Percentiles rank a stretch among this genome's conserved stretches.
phyloP scores from a whole-genome alignment of 1,140 invertebrate genomes.

The Tetraneura akinire region DNA sequence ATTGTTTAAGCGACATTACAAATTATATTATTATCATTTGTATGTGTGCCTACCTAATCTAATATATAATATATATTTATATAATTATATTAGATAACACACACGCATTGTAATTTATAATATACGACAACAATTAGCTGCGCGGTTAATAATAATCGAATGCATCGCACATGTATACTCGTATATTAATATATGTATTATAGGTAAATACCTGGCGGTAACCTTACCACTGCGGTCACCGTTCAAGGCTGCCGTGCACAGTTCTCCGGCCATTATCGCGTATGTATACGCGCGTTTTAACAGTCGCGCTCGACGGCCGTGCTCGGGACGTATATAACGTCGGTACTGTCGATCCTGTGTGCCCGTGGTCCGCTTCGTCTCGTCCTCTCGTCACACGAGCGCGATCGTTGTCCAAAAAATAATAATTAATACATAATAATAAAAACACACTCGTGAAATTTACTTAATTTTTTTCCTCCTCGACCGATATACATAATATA shows the following conservation, averaged over 20 bases:
- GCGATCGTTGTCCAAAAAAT: not conserved
- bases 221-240: constrained; percentile 4
- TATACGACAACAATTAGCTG: not conserved
- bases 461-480: too few relatives aligned
- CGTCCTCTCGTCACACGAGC: constrained; percentile 37
- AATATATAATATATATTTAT: too few relatives aligned
- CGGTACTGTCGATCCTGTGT: constrained; percentile 21
- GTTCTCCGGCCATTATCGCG: constrained; percentile 26
- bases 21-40: too few relatives aligned
- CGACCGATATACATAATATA: not conserved
- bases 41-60: too few relatives aligned
- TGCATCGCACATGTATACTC: too few relatives aligned
- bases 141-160: not conserved
- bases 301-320: constrained; percentile 38
- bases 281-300: not conserved
- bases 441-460: too few relatives aligned
- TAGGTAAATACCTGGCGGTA: not conserved
- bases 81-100: too few relatives aligned
- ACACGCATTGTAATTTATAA: not conserved
- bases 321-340: constrained; percentile 30
- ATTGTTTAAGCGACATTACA: too few relatives aligned
- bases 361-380: constrained; percentile 42
- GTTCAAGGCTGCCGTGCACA: constrained; percentile 23
- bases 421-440: too few relatives aligned
- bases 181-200: too few relatives aligned